Evolutionary conservation across 1,140 invertebrate genomes (phyloP).

Genomic region (Subanguina moxae): DNA sequence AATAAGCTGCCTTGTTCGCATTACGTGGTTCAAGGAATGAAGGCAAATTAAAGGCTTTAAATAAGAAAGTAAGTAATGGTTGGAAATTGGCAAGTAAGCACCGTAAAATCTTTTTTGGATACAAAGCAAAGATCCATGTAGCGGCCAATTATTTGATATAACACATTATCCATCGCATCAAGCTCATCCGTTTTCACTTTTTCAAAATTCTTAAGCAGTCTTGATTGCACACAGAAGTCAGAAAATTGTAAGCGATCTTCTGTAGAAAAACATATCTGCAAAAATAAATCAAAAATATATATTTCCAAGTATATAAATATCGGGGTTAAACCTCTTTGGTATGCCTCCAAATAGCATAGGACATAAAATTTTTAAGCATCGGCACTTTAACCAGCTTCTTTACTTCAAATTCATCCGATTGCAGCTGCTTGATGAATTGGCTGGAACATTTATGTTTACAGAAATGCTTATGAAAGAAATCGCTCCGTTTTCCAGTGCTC

Average conservation of each 20-base stretch:
- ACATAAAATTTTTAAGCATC: neutral
- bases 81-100: neutral
- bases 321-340: neutral
- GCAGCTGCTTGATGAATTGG: constrained; percentile 1
- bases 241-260: neutral
- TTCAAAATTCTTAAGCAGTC: constrained; percentile 3
- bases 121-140: constrained; percentile 21
- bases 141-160: constrained; percentile 19
- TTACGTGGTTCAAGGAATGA: constrained; percentile 56
- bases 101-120: constrained; percentile 3
- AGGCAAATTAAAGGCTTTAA: constrained; percentile 43
- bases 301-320: too few relatives aligned
- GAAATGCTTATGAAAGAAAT: neutral
- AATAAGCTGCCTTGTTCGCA: constrained; percentile 46
- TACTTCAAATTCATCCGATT: neutral
- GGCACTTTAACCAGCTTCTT: neutral
- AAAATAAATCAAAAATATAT: neutral
- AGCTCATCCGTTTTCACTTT: neutral
- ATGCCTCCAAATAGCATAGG: neutral
- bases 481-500: neutral
- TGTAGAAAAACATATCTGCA: neutral
- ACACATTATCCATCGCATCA: neutral
- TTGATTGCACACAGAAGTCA: neutral
- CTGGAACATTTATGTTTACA: neutral
- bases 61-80: neutral